Conservation (phyloP, 37 sponge, comb jelly and placozoan species). For the Halisarca cf. caerulea region DNA sequence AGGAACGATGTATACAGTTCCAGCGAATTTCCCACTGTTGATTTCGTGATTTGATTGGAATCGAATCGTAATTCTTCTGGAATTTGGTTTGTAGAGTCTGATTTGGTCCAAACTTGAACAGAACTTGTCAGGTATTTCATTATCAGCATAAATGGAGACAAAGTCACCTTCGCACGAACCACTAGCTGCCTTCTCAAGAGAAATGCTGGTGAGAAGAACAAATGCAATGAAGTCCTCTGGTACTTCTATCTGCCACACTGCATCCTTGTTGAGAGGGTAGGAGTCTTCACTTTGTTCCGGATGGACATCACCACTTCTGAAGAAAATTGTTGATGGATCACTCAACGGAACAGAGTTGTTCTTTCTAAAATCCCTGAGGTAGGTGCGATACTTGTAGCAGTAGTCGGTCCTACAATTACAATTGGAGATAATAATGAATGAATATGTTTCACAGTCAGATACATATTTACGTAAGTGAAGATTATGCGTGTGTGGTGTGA, state of each 20-base stretch:
- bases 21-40: not conserved
- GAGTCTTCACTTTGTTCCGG: not conserved
- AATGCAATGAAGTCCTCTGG: not conserved
- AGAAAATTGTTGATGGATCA: not conserved
- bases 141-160: not conserved
- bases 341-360: not conserved
- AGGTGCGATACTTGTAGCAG: not conserved
- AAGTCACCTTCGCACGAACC: conserved; percentile 4
- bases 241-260: not conserved
- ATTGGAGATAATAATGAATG: not conserved
- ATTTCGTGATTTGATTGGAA: conserved; percentile 10
- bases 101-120: not conserved
- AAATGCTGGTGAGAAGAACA: not conserved
- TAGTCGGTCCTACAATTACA: not conserved
- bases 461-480: not conserved
- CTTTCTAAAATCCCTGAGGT: not conserved
- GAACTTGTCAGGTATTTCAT: not conserved
- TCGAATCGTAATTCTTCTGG: not conserved
- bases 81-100: not conserved
- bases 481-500: not conserved
- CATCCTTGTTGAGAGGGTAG: conserved; percentile 8
- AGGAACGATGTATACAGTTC: not conserved
- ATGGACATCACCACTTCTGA: not conserved
- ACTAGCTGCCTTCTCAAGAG: not conserved
- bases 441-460: not conserved